These are phyloP conservation scores for Liopterus haemorrhoidalis DNA, from an alignment of 2,888 invertebrate species.

Conservation along the genomic window DNA sequence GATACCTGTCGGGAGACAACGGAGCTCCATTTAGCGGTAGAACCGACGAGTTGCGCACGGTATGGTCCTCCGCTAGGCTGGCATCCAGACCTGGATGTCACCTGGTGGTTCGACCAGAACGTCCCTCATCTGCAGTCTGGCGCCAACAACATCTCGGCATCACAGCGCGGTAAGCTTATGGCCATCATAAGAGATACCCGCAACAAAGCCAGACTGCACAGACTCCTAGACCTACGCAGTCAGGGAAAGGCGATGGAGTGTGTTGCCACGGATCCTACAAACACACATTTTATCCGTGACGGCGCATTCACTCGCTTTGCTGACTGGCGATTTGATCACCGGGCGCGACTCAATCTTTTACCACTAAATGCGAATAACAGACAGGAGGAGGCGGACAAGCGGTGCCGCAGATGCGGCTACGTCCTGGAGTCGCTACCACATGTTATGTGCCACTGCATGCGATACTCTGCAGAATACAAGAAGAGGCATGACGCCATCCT, in stretches of 20 bases:
- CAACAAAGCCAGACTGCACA: too few species aligned
- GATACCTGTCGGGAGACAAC: too few species aligned
- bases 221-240: not conserved
- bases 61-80: too few species aligned
- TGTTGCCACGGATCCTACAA: conserved; percentile 1
- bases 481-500: conserved; percentile 32
- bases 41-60: too few species aligned
- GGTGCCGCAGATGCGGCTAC: conserved; percentile 34
- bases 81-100: too few species aligned
- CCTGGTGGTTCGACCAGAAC: too few species aligned
- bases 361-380: conserved; percentile 35
- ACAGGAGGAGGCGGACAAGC: too few species aligned
- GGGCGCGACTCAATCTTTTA: conserved; percentile 36
- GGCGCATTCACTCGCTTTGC: conserved; percentile 36
- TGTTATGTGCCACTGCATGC: conserved; percentile 39
- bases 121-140: too few species aligned
- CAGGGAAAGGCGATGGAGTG: conserved; percentile 11
- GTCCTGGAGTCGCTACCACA: conserved; percentile 39
- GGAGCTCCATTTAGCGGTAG: too few species aligned
- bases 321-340: conserved; percentile 43
- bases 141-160: too few species aligned
- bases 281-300: conserved; percentile 34
- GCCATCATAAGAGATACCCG: too few species aligned
- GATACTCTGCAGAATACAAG: conserved; percentile 35
- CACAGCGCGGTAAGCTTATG: too few species aligned